Base-by-base conservation (phyloP, 2,888 invertebrate genomes). In the Cynaeus angustus region DNA sequence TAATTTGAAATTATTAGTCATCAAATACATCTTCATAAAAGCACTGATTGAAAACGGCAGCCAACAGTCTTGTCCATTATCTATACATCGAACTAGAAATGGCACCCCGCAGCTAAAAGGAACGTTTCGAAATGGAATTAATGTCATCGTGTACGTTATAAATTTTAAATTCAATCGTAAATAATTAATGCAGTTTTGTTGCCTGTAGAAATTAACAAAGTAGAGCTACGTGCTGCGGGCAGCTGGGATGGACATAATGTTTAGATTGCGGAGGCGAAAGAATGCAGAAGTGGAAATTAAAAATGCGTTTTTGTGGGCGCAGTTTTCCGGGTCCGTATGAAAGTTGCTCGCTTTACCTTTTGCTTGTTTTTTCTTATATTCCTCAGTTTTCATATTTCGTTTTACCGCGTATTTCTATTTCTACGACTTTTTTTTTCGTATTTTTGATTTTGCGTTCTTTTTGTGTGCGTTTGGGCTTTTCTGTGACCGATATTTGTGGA, bases 101-200 rank as follows among this genome's bases (percentile, higher is more conserved):
- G 45, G 50, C 66, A 12, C 66, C 66, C 66, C 26, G 66, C 37
- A 58, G 66, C 66, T 28, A 66, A 13, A 8, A 37, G n/a, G 13
- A 45, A 53, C 65, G 56, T 66, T 66, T 58, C 66, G 16, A 56
- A 58, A 46, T 56, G 56, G 48, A 48, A 66, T 66, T 66, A 66
- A 66, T 46, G 66, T 66, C 66, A 66, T 38, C 41, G 43, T 38
- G 46, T 13, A 46, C 37, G 48, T 48, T 28, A 38, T 66, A 66
- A 56, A 66, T 66, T 43, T 14, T 28, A 9, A 46, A 37, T 10
- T 30, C 48, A 58, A 56, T 66, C 66, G 58, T 56, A 56, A 58
- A 56, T 66, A 66, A 66, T 66, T 66, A 66, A 66, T 45, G 55
- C 26, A 26, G 28, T 66, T 66, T 55, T 45, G 55, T 66, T 45